Evolutionary conservation across 1,140 invertebrate genomes (phyloP).

Genomic region (Drosophila rhopaloa): DNA sequence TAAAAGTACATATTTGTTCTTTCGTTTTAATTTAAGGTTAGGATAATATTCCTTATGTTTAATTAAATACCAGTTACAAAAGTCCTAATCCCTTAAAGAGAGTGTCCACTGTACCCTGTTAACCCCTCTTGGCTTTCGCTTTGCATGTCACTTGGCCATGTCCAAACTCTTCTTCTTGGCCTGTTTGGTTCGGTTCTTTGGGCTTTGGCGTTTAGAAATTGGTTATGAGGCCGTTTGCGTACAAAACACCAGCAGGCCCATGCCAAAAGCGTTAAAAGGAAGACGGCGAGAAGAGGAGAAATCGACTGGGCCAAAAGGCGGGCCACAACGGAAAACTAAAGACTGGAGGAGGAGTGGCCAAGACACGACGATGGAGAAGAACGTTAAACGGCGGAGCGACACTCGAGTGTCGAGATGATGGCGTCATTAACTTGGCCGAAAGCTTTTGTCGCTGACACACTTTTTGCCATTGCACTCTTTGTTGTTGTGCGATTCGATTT

Average conservation of each 20-base stretch:
- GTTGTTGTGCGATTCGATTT: constrained; percentile 46
- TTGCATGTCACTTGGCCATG: constrained; percentile 78
- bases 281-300: constrained; percentile 34
- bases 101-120: constrained; percentile 2
- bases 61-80: too few relatives aligned
- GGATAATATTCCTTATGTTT: too few relatives aligned
- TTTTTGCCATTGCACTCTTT: constrained; percentile 33
- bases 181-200: constrained; percentile 45
- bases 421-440: constrained; percentile 60
- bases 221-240: constrained; percentile 52
- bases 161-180: constrained; percentile 58
- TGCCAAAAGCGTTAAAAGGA: constrained; percentile 61
- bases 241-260: constrained; percentile 12
- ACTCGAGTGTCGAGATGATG: constrained; percentile 25
- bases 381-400: constrained; percentile 25
- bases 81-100: not conserved
- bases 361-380: constrained; percentile 32
- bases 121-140: constrained; percentile 23
- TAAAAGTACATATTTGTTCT: too few relatives aligned
- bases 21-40: too few relatives aligned
- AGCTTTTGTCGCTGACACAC: constrained; percentile 55
- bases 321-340: not conserved
- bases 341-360: constrained; percentile 14
- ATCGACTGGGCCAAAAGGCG: constrained; percentile 30
- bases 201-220: constrained; percentile 57